Conservation (phyloP, 2,797 vertebrate species). For the Pteronotus mesoamericanus region DNA sequence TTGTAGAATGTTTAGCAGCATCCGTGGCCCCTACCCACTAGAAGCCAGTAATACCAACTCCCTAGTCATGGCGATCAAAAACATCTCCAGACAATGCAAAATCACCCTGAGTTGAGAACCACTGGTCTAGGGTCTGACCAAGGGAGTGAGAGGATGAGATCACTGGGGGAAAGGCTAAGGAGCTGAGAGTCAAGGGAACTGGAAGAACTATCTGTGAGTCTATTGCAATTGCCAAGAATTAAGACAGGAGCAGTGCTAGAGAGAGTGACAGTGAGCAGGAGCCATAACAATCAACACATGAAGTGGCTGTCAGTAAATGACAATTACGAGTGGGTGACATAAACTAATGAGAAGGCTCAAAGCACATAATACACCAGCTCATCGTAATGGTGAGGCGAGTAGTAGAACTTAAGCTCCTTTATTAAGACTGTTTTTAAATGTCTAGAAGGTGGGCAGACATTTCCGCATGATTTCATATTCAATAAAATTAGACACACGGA, state of each 20-base stretch:
- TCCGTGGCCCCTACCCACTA: not conserved
- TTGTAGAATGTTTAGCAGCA: not conserved
- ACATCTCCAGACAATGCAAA: not conserved
- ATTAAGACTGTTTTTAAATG: constrained; percentile 52
- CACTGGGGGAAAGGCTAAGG: not conserved
- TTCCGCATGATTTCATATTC: constrained; percentile 51
- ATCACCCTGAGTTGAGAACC: not conserved
- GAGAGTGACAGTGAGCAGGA: not conserved
- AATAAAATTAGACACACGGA: constrained; percentile 64
- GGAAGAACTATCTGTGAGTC: not conserved
- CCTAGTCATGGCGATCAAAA: not conserved
- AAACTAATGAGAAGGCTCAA: not conserved
- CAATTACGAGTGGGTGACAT: not conserved
- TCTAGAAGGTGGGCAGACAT: constrained; percentile 68
- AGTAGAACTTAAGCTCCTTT: not conserved
- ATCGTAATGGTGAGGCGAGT: not conserved
- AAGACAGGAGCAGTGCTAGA: not conserved
- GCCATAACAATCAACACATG: not conserved
- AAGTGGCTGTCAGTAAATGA: not conserved
- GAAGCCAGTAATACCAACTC: not conserved
- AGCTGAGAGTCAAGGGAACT: not conserved
- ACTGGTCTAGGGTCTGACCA: not conserved
- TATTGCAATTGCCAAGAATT: not conserved
- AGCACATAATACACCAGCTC: not conserved
- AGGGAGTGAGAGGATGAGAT: not conserved